phyloP scores from a whole-genome alignment of 2,113 vertebrate species.

The Hippocampus guttulatus region DNA sequence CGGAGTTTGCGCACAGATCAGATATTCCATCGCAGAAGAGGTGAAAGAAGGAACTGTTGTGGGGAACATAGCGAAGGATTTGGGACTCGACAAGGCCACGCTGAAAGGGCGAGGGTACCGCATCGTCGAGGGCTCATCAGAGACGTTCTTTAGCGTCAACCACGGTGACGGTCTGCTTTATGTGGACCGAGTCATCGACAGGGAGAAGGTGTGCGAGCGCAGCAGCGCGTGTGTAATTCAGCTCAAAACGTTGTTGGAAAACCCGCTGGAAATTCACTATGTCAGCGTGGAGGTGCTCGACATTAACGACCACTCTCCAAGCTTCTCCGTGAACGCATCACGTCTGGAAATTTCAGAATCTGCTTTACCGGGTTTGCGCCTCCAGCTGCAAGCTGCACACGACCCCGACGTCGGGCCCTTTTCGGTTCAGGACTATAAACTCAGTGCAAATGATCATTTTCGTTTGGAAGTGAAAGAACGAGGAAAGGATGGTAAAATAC shows the following conservation, averaged over 20 bases:
- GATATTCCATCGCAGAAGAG: constrained; percentile 70
- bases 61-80: constrained; percentile 65
- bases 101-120: constrained; percentile 56
- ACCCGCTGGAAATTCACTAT: constrained; percentile 78
- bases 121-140: constrained; percentile 51
- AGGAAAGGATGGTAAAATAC: constrained; percentile 51
- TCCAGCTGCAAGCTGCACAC: constrained; percentile 64
- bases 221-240: constrained; percentile 60
- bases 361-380: constrained; percentile 53
- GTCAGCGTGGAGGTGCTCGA: constrained; percentile 74
- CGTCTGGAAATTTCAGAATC: constrained; percentile 64
- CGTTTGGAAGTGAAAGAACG: constrained; percentile 57
- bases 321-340: constrained; percentile 53
- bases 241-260: constrained; percentile 62
- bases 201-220: constrained; percentile 56
- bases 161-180: constrained; percentile 57
- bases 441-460: constrained; percentile 57
- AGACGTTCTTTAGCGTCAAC: constrained; percentile 54
- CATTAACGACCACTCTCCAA: constrained; percentile 75
- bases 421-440: constrained; percentile 69
- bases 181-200: constrained; percentile 56
- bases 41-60: constrained; percentile 53
- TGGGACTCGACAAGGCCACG: constrained; percentile 54
- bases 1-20: constrained; percentile 49
- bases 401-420: constrained; percentile 72